Evolutionary conservation across 1,140 invertebrate genomes (phyloP), one percentile per base, ranked within the genome.

Genomic region (Sitophilus oryzae): DNA sequence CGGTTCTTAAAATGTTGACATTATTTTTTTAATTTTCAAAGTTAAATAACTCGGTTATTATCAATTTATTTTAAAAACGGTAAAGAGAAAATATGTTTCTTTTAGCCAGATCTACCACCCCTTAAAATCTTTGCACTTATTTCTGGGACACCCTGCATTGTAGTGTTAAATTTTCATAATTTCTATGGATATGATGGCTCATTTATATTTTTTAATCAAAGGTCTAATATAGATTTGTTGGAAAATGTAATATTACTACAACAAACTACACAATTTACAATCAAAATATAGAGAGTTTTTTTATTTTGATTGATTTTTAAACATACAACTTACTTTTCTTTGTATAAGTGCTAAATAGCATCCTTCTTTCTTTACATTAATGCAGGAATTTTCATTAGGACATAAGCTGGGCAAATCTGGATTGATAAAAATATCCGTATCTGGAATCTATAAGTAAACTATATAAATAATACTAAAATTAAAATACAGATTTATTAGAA

Each of bases 291-390:
- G 23, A 48, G 30, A 48, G 36, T 11, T 11, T 30, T 14, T 50
- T 50, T 21, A 55, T 38, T 48, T 55, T 60, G 58, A 25, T 2
- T 14, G 3, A 10, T 16, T 11, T 3, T 35, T 10, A 46, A 9
- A 25, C 8, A 6, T 9, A 20, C 10, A 46, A 46, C 25, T 40
- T 48, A 59, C 77, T 71, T 85, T 88, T 19, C 86, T 74, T 50
- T 83, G 81, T n/a, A 88, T 75, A 1, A 87, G 68, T 0, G 83
- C 78, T 20, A 89, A 67, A 61, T 80, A 89, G 62, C 84, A 86
- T 2, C 86, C 86, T 30, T 80, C 77, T 48, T 78, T 52, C n/a
- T 74, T 61, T 1, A 69, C 63, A 5, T 66, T 59, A 9, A 76
- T 66, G 63, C 76, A 79, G 10, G 71, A 66, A 36, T 74, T 74